phyloP scores from a whole-genome alignment of 1,140 invertebrate genomes.

The Listronotus bonariensis region DNA sequence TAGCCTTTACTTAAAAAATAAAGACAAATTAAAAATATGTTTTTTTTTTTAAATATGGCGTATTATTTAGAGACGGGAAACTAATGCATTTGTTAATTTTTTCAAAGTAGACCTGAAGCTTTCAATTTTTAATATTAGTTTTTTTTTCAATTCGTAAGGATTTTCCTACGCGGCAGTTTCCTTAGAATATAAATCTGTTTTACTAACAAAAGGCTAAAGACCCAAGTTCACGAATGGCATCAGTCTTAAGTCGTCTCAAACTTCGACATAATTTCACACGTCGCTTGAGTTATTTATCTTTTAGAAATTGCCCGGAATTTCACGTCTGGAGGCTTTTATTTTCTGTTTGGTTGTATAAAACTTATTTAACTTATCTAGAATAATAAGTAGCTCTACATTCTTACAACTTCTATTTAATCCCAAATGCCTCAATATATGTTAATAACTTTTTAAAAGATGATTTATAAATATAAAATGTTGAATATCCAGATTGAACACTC shows the following conservation, averaged over 20 bases:
- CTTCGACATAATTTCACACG: conserved; percentile 40
- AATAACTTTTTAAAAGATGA: too few relatives aligned
- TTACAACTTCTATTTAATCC: too few relatives aligned
- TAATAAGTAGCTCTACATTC: neutral
- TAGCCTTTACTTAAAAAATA: too few relatives aligned
- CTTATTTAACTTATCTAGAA: neutral
- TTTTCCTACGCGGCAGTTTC: conserved; percentile 6
- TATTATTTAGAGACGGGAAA: too few relatives aligned
- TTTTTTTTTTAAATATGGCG: too few relatives aligned
- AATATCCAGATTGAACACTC: too few relatives aligned
- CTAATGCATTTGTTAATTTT: too few relatives aligned
- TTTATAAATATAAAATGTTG: too few relatives aligned
- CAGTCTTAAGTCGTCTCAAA: conserved; percentile 36
- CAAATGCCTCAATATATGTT: too few relatives aligned
- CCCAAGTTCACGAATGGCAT: conserved; percentile 27
- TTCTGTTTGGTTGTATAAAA: conserved; percentile 1
- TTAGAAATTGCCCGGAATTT: conserved; percentile 33
- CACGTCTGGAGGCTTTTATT: conserved; percentile 15
- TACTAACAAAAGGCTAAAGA: conserved; percentile 37
- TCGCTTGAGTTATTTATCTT: conserved; percentile 39
- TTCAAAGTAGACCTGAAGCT: neutral
- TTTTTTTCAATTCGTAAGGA: conserved; percentile 23
- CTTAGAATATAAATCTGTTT: conserved; percentile 34
- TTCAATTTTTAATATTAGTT: conserved; percentile 8
- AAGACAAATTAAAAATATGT: too few relatives aligned